Conservation (phyloP, 2,888 invertebrate species). For the Poecilobothrus nobilitatus region DNA sequence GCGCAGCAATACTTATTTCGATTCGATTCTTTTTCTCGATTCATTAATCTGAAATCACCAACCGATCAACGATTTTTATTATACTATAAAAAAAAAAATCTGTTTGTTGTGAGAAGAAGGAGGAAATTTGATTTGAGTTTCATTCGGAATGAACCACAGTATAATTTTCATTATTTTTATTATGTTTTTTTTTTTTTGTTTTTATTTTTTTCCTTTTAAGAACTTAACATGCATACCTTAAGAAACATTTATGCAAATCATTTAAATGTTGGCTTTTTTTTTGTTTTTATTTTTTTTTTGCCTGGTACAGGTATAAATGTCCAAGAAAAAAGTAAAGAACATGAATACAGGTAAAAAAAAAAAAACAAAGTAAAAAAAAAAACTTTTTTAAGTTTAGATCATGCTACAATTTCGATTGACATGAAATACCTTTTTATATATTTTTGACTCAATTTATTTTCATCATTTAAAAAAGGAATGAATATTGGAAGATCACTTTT, state of each 20-base stretch:
- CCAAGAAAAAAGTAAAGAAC: not conserved
- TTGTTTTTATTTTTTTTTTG: not conserved
- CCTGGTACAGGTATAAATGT: not conserved
- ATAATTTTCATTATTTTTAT: not conserved
- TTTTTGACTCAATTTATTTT: slow-evolving; percentile 4
- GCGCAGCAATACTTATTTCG: too few relatives aligned
- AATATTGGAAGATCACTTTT: not conserved
- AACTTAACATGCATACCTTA: not conserved
- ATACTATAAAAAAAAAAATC: too few relatives aligned
- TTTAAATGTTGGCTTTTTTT: not conserved
- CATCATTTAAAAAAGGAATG: not conserved
- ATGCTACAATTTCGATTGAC: slow-evolving; percentile 2
- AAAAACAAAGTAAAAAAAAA: not conserved
- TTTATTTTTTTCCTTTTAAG: not conserved
- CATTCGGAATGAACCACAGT: too few relatives aligned
- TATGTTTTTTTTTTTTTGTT: not conserved
- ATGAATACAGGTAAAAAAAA: not conserved
- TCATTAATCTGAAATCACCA: too few relatives aligned
- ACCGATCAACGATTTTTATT: too few relatives aligned
- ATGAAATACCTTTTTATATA: slow-evolving; percentile 6
- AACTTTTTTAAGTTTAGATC: not conserved
- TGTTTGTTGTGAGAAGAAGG: too few relatives aligned
- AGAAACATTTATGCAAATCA: slow-evolving; percentile 5
- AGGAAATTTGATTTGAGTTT: too few relatives aligned
- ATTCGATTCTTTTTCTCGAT: too few relatives aligned